Base-by-base conservation (phyloP, 2,888 invertebrate species). In the Mimumesa dahlbomi region DNA sequence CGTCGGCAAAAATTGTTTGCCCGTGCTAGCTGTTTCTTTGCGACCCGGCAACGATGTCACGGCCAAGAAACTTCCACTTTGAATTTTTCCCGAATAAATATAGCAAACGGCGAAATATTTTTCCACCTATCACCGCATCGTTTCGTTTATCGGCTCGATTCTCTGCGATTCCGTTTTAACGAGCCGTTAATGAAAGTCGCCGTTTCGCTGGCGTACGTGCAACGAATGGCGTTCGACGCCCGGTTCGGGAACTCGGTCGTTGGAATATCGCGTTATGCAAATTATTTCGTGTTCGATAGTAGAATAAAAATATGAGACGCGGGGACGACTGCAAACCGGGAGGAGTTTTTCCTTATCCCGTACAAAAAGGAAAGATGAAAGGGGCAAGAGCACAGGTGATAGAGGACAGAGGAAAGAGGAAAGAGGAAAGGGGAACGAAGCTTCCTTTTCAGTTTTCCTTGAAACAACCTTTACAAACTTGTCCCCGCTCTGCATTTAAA, bases 401-500 rank as follows among this genome's bases (percentile, higher is more conserved):
- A 9, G 9, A 29, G 29, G 2, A 29, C 9, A 1, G 29, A 29
- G 29, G 34, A 34, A 34, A n/a, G 9, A 34, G 9, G 4, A 7
- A 11, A 4, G 16, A 13, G 21, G 38, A 7, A 18, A 29, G 38
- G 22, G 25, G 25, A 6, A 19, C 22, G 49, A 45, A n/a, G 29
- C n/a, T 16, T 9, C 29, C 29, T 21, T 48, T 29, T 22, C 21
- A 14, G n/a, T 25, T 6, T 29, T 45, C 31, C 13, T 13, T 4
- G 40, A 14, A 21, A 18, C 16, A 40, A 54, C 6, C 14, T 36
- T 21, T 31, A 18, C 18, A 13, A 40, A 42, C 46, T 25, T 22
- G 16, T 7, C 14, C 6, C 13, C 13, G 4, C 6, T 70, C 31
- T 29, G 34, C 21, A 56, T 70, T 61, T 61, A 52, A 70, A 56